Percentiles rank a stretch among this genome's conserved stretches.
These are phyloP conservation scores for Caenorhabditis tropicalis DNA, from an alignment of 1,140 invertebrate species.

Conservation along the genomic window DNA sequence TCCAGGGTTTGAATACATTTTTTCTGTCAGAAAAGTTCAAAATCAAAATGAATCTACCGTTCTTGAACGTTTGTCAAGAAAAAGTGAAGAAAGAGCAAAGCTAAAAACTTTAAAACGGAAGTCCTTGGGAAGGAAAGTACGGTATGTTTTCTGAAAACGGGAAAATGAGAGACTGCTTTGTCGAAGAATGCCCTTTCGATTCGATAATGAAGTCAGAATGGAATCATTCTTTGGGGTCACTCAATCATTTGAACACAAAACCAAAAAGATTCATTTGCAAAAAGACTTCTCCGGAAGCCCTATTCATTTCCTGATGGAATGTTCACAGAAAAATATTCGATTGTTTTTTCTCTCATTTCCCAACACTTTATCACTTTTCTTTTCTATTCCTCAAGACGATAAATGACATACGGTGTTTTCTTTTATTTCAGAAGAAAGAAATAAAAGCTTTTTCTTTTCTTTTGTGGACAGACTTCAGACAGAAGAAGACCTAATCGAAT, in stretches of 20 bases:
- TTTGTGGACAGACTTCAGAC: no score
- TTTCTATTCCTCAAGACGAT: background rate
- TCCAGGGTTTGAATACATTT: background rate
- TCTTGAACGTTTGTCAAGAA: background rate
- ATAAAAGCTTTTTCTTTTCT: no score
- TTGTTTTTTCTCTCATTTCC: background rate
- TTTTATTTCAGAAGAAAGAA: background rate
- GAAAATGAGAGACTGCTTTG: no score
- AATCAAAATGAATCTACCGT: background rate
- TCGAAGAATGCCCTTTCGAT: no score
- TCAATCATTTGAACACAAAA: background rate
- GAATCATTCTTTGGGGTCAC: background rate
- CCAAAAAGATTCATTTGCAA: background rate
- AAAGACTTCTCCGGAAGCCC: background rate
- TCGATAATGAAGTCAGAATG: no score
- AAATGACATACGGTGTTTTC: background rate
- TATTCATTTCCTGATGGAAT: constrained; percentile 15
- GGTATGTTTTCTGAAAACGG: no score
- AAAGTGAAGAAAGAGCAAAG: no score
- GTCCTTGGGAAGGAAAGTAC: no score
- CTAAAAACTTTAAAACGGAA: no score
- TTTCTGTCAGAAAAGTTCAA: background rate
- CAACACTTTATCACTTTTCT: background rate
- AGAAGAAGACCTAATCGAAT: constrained; percentile 25
- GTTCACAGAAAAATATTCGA: background rate